Evolutionary conservation across 1,140 invertebrate genomes (phyloP).

Genomic region (Gonioctena quinquepunctata): DNA sequence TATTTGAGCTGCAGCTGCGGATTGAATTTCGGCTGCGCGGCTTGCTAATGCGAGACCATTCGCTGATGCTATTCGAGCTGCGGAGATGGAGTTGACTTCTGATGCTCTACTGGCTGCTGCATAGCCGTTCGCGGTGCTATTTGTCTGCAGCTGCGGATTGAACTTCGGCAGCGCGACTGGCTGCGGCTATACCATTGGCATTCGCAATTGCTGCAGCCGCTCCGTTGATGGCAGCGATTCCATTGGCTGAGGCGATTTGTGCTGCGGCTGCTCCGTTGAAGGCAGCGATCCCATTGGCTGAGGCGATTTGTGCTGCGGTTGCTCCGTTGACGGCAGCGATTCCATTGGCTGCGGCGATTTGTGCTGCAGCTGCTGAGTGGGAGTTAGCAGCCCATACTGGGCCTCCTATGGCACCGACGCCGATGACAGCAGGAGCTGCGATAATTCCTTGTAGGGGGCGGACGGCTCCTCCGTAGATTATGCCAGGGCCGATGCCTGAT

Average conservation of each 20-base stretch:
- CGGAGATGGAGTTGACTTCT: neutral
- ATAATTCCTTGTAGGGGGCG: neutral
- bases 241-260: neutral
- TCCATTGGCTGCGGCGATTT: neutral
- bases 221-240: neutral
- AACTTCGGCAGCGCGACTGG: neutral
- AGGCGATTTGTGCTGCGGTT: neutral
- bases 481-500: neutral
- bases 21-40: neutral
- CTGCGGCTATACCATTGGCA: neutral
- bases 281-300: neutral
- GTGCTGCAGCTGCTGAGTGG: conserved; percentile 4
- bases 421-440: neutral
- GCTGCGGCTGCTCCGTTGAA: neutral
- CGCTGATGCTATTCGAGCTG: neutral
- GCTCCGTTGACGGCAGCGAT: neutral
- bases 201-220: neutral
- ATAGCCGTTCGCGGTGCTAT: neutral
- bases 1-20: neutral
- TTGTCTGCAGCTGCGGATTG: neutral
- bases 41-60: neutral
- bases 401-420: neutral
- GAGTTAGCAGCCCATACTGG: neutral
- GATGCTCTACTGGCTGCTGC: neutral
- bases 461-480: neutral